Conservation (phyloP, 2,888 invertebrate species). For the Macrophya alboannulata region DNA sequence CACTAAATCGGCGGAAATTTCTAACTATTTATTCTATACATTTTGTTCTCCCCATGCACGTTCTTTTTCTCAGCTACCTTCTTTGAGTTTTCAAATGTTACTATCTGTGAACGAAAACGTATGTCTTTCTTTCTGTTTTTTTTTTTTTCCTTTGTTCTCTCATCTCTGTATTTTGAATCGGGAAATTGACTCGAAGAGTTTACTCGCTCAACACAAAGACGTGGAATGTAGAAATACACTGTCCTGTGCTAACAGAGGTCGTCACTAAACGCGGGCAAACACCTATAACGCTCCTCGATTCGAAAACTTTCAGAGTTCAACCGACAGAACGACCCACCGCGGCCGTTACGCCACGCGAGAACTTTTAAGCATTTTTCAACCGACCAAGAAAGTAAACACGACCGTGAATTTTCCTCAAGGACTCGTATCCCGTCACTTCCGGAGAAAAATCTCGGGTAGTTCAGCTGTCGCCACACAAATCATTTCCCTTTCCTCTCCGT, state of each 20-base stretch:
- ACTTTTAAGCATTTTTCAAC: constrained; percentile 53
- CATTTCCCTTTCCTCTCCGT: not conserved
- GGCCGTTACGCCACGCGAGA: not conserved
- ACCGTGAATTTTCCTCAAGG: constrained; percentile 51
- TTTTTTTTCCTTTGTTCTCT: not conserved
- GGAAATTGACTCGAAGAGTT: constrained; percentile 5
- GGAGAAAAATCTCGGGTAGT: not conserved
- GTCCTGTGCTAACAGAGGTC: constrained; percentile 15
- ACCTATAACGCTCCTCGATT: constrained; percentile 41
- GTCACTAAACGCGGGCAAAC: constrained; percentile 29
- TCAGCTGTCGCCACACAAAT: constrained; percentile 31
- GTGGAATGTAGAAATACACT: constrained; percentile 15
- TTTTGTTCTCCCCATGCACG: no score
- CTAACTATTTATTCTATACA: not conserved
- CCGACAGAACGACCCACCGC: constrained; percentile 19
- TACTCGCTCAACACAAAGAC: not conserved
- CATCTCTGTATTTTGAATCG: not conserved
- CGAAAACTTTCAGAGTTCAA: constrained; percentile 48
- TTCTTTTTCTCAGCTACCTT: not conserved
- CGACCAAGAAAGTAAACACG: constrained; percentile 50
- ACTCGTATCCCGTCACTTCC: constrained; percentile 21
- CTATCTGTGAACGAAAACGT: not conserved
- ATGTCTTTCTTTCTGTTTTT: not conserved
- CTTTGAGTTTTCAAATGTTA: not conserved
- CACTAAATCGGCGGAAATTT: constrained; percentile 1